Evolutionary conservation across 2,888 invertebrate genomes (phyloP), one percentile per base, ranked within the genome.

Genomic region (Diarsia rubi): DNA sequence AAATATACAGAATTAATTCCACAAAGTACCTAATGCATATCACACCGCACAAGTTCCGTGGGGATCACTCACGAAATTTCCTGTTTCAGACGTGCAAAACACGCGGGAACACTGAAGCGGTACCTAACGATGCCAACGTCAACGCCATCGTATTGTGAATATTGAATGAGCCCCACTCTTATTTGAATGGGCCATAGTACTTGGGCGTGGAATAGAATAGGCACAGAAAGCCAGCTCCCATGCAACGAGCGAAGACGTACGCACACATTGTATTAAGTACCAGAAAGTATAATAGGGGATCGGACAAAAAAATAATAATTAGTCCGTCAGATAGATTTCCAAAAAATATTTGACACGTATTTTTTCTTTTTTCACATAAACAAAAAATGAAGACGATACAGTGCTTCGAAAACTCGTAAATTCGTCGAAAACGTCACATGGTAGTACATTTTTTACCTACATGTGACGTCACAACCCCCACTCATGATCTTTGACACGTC

Each of bases 121-220:
- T 27, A 37, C 76, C 78, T 80, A 82, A 79, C 82, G 78, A 84
- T 78, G 81, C 54, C 54, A 75, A 62, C 77, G 75, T 78, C 81
- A 73, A 64, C 79, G 76, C 78, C 78, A 66, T 80, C 69, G 78
- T 76, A 82, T 79, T 74, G 74, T 79, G 88, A 86, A 87, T 87
- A 85, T 82, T 84, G 79, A 79, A 87, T 84, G 81, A 82, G 78
- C 63, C 73, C 72, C 74, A 71, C 83, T 83, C 72, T 85, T 78
- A 70, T 75, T 82, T 85, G 73, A 84, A 84, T 84, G 72, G 71
- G 69, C 54, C 9, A 42, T 42, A 62, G 63, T 73, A 57, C 73
- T 76, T 79, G 54, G 21, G 8, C 47, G 73, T 42, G 21, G 21
- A 44, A 21, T 63, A 63, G 0, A 54, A 31, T 14, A 24, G 5